phyloP scores from a whole-genome alignment of 2,888 invertebrate genomes.

The Carabus problematicus region DNA sequence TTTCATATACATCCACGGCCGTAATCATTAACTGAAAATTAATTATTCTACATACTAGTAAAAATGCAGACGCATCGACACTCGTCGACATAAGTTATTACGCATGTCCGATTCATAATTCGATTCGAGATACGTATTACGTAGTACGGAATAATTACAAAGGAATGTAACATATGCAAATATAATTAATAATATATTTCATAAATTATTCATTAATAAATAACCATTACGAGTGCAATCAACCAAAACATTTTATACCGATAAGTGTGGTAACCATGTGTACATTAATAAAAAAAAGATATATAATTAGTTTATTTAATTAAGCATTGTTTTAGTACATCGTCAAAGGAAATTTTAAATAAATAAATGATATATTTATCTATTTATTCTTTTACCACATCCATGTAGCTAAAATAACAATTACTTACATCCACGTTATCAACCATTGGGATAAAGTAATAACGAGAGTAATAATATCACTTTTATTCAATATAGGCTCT shows the following conservation, averaged over 20 bases:
- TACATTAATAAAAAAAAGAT: constrained; percentile 38
- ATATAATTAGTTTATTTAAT: constrained; percentile 10
- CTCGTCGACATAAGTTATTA: no score
- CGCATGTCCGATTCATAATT: not conserved
- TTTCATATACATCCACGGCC: not conserved
- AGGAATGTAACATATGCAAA: not conserved
- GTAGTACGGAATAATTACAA: no score
- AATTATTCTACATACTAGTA: not conserved
- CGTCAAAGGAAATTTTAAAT: constrained; percentile 14
- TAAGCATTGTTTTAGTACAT: constrained; percentile 5
- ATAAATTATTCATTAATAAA: constrained; percentile 33
- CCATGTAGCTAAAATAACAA: no score
- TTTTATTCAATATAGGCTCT: constrained; percentile 12
- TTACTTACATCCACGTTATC: no score
- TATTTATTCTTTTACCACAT: not conserved
- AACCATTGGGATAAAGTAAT: no score
- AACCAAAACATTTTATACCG: constrained; percentile 42
- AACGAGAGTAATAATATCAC: constrained; percentile 3
- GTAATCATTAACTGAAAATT: not conserved
- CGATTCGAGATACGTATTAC: not conserved
- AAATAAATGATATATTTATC: constrained; percentile 10
- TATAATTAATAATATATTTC: constrained; percentile 35
- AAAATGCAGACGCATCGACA: no score
- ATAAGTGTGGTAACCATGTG: constrained; percentile 41
- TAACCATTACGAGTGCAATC: constrained; percentile 36